A percentile compares a stretch with the other conserved stretches of the same genome.
Evolutionary conservation across 2,113 vertebrate genomes (phyloP).

Genomic region (Anarhynchus alexandrinus): DNA sequence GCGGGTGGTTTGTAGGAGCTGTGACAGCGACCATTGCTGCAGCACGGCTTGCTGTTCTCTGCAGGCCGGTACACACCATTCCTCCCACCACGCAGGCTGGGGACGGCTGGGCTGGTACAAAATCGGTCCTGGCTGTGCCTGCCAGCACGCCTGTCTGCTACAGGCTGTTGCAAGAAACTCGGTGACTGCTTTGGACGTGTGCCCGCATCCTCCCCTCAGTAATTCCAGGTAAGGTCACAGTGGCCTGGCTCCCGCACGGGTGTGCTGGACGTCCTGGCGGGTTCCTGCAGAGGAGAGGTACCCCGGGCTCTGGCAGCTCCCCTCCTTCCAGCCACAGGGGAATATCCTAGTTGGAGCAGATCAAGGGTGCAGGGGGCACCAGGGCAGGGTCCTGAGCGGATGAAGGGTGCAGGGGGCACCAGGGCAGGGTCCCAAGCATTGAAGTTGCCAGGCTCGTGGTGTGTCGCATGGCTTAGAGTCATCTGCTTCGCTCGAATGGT

Average conservation of each 20-base stretch:
- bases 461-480: fast-evolving
- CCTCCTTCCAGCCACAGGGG: not conserved
- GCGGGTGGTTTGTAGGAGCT: not conserved
- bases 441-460: not conserved
- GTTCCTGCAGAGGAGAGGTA: not conserved
- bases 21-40: not conserved
- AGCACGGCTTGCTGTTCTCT: not conserved
- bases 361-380: not conserved
- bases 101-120: not conserved
- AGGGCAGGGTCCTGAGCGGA: not conserved
- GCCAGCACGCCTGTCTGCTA: not conserved
- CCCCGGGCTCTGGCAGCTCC: not conserved
- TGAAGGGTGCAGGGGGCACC: not conserved
- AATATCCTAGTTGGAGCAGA: not conserved
- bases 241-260: not conserved
- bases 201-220: not conserved
- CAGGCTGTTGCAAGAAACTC: not conserved
- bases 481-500: not conserved
- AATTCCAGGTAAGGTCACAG: not conserved
- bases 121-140: not conserved
- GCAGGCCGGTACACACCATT: not conserved
- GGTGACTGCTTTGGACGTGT: not conserved
- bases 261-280: not conserved
- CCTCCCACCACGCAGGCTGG: not conserved
- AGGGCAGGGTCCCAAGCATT: fast-evolving